These are phyloP conservation scores for Promerops cafer DNA, from an alignment of 2,113 vertebrate genomes.

Conservation along the genomic window DNA sequence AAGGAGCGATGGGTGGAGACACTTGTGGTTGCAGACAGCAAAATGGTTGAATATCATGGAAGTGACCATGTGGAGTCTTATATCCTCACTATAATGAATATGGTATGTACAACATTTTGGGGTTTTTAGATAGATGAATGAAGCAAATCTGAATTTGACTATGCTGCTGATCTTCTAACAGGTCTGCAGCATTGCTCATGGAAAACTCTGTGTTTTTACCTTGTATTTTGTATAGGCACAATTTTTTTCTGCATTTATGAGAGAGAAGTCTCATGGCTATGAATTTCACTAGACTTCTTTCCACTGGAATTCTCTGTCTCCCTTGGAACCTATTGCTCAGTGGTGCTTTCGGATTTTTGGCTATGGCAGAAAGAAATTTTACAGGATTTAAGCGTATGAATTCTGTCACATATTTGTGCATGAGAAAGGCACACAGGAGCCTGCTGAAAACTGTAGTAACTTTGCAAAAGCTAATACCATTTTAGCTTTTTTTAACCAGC, in stretches of 20 bases:
- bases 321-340: neutral
- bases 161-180: neutral
- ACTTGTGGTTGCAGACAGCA: conserved; percentile 93
- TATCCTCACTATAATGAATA: conserved; percentile 98
- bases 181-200: neutral
- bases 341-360: neutral
- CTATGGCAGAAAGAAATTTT: neutral
- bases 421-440: neutral
- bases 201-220: neutral
- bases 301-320: neutral
- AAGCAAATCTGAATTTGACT: neutral
- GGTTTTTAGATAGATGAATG: neutral
- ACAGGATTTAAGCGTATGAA: neutral
- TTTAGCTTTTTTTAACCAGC: neutral
- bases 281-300: neutral
- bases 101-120: conserved; percentile 73
- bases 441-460: neutral
- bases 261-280: neutral
- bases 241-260: neutral
- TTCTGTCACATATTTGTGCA: neutral
- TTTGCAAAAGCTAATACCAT: neutral
- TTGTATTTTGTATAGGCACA: neutral
- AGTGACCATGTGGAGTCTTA: conserved; percentile 91
- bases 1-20: conserved; percentile 96
- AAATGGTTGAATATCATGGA: conserved; percentile 94